Conservation (phyloP, 2,888 invertebrate genomes). For the Kryphioiulus occultus region DNA sequence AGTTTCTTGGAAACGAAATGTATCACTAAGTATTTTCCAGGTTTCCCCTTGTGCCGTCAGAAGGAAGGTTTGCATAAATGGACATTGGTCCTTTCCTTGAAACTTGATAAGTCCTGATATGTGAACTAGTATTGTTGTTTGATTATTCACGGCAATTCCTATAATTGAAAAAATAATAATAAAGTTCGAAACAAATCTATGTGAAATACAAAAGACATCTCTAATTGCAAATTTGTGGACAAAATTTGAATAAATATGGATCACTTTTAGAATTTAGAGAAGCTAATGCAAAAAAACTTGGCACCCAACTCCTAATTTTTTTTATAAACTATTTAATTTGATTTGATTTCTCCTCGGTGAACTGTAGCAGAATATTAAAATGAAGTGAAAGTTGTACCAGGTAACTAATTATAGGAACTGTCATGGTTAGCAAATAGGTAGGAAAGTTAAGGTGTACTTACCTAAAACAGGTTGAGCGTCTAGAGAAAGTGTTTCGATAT, state of each 20-base stretch:
- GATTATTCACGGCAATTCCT: slow-evolving; percentile 77
- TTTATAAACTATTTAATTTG: no score
- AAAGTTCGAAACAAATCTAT: background rate
- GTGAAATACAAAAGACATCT: background rate
- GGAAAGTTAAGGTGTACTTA: slow-evolving; percentile 58
- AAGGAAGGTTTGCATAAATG: slow-evolving; percentile 85
- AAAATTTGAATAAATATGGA: no score
- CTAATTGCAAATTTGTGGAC: background rate
- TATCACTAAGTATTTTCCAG: slow-evolving; percentile 93
- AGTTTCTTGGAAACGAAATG: slow-evolving; percentile 77
- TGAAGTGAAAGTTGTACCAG: no score
- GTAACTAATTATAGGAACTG: no score
- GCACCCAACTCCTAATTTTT: no score
- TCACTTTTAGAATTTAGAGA: no score
- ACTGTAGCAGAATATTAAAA: no score
- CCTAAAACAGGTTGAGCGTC: slow-evolving; percentile 86
- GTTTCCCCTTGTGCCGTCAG: slow-evolving; percentile 87
- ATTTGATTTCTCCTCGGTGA: no score
- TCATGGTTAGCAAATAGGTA: no score
- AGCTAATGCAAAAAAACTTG: background rate
- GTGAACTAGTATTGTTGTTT: slow-evolving; percentile 82
- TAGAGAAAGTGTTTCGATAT: slow-evolving; percentile 73
- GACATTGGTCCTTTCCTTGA: slow-evolving; percentile 68
- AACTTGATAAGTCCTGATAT: slow-evolving; percentile 83
- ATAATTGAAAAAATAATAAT: slow-evolving; percentile 58